Percentiles rank a stretch among this genome's conserved stretches.
Evolutionary conservation across 2,113 vertebrate species (phyloP).

Genomic region (Piaya cayana): DNA sequence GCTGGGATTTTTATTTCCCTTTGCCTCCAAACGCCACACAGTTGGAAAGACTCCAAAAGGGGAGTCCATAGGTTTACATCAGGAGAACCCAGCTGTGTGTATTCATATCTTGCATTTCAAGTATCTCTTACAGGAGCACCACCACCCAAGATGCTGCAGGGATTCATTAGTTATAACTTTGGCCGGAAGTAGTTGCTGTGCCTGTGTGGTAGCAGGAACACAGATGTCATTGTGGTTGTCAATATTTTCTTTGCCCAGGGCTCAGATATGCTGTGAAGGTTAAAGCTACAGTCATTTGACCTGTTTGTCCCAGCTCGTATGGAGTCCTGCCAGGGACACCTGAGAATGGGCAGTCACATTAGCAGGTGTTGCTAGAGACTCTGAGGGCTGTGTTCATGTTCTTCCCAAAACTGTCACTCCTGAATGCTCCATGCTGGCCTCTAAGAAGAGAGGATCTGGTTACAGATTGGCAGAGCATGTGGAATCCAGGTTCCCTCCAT

Average conservation of each 20-base stretch:
- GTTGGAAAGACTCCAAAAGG: slow-evolving; percentile 17
- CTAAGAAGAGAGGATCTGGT: not conserved
- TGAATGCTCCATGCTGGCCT: not conserved
- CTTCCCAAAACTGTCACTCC: not conserved
- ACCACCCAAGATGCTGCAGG: not conserved
- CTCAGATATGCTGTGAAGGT: not conserved
- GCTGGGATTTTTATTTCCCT: slow-evolving; percentile 26
- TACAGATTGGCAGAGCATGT: not conserved
- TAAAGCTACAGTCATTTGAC: not conserved
- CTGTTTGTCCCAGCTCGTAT: fast-evolving
- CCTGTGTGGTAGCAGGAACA: not conserved
- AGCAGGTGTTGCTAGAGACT: not conserved
- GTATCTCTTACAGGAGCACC: not conserved
- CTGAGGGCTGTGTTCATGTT: fast-evolving
- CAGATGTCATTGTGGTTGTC: not conserved
- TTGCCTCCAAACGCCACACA: not conserved
- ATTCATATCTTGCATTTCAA: not conserved
- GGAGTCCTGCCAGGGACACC: not conserved
- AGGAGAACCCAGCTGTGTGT: not conserved
- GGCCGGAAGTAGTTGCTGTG: not conserved
- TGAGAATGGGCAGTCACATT: fast-evolving
- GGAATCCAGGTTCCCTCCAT: not conserved
- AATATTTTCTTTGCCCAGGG: not conserved
- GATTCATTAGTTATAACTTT: not conserved
- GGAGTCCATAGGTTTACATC: not conserved